Evolutionary conservation across 2,888 invertebrate genomes (phyloP), one percentile per base, ranked within the genome.

Genomic region (Drosophila neoperkinsi): DNA sequence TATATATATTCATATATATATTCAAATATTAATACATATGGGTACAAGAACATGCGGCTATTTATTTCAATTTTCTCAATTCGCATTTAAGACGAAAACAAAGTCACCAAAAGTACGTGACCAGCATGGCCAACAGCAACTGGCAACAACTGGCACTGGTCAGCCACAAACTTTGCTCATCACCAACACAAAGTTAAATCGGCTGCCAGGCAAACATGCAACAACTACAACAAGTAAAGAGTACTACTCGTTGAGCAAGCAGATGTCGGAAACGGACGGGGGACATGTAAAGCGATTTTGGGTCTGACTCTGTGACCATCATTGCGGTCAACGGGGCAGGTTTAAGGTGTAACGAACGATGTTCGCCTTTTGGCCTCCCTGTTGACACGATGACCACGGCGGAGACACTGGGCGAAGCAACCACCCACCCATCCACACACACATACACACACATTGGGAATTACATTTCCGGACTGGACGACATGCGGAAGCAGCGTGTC

Each of bases 81-180:
- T 90, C 85, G 79, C 74, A 84, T 89, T 89, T 89, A 89, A 88
- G 85, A 87, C 91, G 85, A 86, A 84, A 91, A 87, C 78, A 85
- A 87, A 79, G 84, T 85, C 77, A 91, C 80, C 78, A 69, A 82
- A 62, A 36, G 78, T 78, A 91, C 90, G 90, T 91, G 91, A 88
- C 75, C 73, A 53, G 81, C 84, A 88, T 90, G 71, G 57, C 60
- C 69, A 70, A 67, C 77, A 60, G 62, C 18, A 36, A 55, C 53
- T 53, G 53, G 16, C 71, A 69, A 66, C 79, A 60, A 69, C 77
- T 84, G 82, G 64, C 84, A 83, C 67, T 80, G 88, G 75, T 61
- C 77, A 84, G 90, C 79, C 90, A 56, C 90, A 84, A 89, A 75
- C 90, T 84, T 84, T 89, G 90, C 84, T 79, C 88, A 85, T 82